phyloP scores from a whole-genome alignment of 2,113 vertebrate genomes.

The Emydura subglobosa region DNA sequence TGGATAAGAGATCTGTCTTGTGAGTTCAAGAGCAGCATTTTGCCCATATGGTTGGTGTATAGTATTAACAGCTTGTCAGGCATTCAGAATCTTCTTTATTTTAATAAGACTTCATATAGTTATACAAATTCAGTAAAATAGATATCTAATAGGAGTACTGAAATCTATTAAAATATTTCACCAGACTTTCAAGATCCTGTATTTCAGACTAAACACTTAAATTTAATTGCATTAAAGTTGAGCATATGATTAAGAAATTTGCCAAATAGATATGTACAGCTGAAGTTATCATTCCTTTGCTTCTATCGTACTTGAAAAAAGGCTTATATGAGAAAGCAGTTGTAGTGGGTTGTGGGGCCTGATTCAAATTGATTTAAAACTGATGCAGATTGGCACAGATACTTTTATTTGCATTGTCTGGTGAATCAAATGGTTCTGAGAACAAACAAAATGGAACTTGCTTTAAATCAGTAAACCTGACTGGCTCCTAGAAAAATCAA shows the following conservation, averaged over 20 bases:
- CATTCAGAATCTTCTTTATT: background rate
- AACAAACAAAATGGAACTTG: background rate
- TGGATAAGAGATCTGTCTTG: background rate
- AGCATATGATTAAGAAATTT: background rate
- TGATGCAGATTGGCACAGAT: background rate
- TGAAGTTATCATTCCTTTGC: background rate
- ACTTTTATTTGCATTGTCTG: background rate
- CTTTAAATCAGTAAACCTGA: background rate
- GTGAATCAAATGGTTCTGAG: background rate
- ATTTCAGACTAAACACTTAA: background rate
- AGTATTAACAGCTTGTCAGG: background rate
- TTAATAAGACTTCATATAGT: fast-evolving
- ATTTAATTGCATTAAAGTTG: background rate
- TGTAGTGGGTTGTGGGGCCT: background rate
- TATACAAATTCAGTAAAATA: background rate
- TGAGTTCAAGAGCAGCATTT: background rate
- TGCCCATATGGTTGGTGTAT: background rate
- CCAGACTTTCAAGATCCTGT: background rate
- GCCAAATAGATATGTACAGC: fast-evolving
- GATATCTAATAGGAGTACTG: background rate
- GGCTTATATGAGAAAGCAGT: background rate
- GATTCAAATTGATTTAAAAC: background rate
- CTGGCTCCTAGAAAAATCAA: background rate
- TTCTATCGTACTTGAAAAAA: background rate
- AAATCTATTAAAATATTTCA: background rate